These are phyloP conservation scores for Subanguina moxae DNA, from an alignment of 1,140 invertebrate genomes.

Conservation along the genomic window DNA sequence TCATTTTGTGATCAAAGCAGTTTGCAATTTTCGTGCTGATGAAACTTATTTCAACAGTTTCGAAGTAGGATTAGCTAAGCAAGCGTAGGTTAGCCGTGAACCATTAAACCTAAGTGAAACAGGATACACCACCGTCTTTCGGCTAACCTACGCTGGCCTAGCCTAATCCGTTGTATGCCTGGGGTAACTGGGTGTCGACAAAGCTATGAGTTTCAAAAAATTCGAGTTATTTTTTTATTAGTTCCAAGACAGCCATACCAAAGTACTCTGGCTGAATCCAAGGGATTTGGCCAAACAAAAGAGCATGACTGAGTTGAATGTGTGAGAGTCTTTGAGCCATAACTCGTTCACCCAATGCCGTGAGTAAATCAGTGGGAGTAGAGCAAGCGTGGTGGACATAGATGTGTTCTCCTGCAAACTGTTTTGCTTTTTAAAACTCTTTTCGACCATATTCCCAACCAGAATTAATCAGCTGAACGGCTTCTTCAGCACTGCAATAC, in stretches of 20 bases:
- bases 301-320: constrained; percentile 37
- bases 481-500: constrained; percentile 12
- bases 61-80: too few species aligned
- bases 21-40: too few species aligned
- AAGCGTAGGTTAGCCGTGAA: too few species aligned
- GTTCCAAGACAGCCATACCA: background rate
- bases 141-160: too few species aligned
- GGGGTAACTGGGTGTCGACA: too few species aligned
- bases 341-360: constrained; percentile 20
- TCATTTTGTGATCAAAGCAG: too few species aligned
- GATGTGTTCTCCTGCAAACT: background rate
- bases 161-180: too few species aligned
- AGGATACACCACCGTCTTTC: too few species aligned
- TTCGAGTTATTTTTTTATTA: too few species aligned
- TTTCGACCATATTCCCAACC: background rate
- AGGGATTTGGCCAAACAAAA: constrained; percentile 34
- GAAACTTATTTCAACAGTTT: too few species aligned
- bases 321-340: constrained; percentile 15
- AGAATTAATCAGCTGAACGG: constrained; percentile 10
- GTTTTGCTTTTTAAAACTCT: background rate
- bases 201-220: too few species aligned
- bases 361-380: constrained; percentile 42
- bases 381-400: constrained; percentile 31
- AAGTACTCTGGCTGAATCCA: constrained; percentile 2
- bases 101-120: too few species aligned